Conservation (phyloP, 1,140 invertebrate species). For the Homarus americanus region DNA sequence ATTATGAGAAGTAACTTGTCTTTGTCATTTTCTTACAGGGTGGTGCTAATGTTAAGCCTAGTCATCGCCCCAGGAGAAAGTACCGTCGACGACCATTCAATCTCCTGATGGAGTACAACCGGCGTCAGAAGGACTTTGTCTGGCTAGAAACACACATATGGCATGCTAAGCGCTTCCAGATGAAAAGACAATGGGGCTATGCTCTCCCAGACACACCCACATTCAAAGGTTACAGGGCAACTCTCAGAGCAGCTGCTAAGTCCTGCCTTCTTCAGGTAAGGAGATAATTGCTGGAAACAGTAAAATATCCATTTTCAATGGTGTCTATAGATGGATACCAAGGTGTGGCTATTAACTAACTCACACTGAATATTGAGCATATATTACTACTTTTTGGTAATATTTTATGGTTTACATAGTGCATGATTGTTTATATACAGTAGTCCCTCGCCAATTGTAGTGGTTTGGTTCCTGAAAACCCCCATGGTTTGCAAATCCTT, state of each 20-base stretch:
- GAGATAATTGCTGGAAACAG: constrained; percentile 84
- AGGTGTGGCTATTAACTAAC: neutral
- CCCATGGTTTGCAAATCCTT: too few relatives aligned
- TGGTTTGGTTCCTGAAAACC: too few relatives aligned
- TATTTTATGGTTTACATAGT: neutral
- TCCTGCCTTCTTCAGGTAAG: constrained; percentile 91
- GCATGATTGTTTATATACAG: too few relatives aligned
- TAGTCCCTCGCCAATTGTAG: too few relatives aligned
- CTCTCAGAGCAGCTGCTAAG: constrained; percentile 88
- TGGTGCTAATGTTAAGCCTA: constrained; percentile 73
- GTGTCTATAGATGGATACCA: too few relatives aligned
- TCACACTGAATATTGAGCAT: neutral
- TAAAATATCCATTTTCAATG: too few relatives aligned
- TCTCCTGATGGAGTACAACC: constrained; percentile 88
- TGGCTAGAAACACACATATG: constrained; percentile 99
- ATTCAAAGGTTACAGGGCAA: constrained; percentile 91
- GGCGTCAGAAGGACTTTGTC: constrained; percentile 84
- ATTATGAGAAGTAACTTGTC: neutral
- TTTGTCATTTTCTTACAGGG: constrained; percentile 34
- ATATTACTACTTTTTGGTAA: neutral
- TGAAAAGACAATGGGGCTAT: constrained; percentile 92
- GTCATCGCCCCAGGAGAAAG: constrained; percentile 89
- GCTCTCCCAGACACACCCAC: constrained; percentile 88
- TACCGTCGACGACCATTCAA: constrained; percentile 89
- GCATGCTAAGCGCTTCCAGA: constrained; percentile 97